Evolutionary conservation across 1,140 invertebrate genomes (phyloP).

Genomic region (Calliopsis andreniformis): DNA sequence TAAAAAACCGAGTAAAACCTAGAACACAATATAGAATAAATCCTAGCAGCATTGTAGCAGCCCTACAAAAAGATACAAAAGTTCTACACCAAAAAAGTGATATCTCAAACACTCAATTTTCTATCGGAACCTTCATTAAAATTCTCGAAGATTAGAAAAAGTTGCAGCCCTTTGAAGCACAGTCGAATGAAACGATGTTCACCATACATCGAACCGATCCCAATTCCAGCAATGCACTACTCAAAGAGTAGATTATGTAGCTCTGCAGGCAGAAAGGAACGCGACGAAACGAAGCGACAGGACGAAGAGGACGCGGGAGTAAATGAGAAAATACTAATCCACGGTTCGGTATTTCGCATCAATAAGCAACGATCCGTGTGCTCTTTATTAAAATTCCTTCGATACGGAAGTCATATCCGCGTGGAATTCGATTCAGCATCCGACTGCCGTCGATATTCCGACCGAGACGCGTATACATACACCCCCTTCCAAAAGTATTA

Average conservation of each 20-base stretch:
- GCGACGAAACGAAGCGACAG: background rate
- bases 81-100: no score
- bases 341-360: background rate
- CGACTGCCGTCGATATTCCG: conserved; percentile 4
- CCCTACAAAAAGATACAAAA: no score
- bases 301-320: background rate
- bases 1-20: no score
- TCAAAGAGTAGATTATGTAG: background rate
- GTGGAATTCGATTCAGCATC: conserved; percentile 30
- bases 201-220: background rate
- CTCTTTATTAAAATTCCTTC: conserved; percentile 57
- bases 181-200: background rate
- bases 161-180: no score
- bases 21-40: no score
- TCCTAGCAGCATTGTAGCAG: no score
- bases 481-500: no score
- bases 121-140: no score
- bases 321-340: background rate
- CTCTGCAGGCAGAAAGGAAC: background rate
- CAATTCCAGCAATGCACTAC: background rate
- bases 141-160: no score
- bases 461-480: background rate
- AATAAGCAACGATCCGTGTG: conserved; percentile 7
- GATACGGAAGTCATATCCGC: conserved; percentile 11
- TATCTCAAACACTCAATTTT: no score